A percentile compares a stretch with the other conserved stretches of the same genome.
These are phyloP conservation scores for Eueides isabella DNA, from an alignment of 1,140 invertebrate genomes.

Conservation along the genomic window DNA sequence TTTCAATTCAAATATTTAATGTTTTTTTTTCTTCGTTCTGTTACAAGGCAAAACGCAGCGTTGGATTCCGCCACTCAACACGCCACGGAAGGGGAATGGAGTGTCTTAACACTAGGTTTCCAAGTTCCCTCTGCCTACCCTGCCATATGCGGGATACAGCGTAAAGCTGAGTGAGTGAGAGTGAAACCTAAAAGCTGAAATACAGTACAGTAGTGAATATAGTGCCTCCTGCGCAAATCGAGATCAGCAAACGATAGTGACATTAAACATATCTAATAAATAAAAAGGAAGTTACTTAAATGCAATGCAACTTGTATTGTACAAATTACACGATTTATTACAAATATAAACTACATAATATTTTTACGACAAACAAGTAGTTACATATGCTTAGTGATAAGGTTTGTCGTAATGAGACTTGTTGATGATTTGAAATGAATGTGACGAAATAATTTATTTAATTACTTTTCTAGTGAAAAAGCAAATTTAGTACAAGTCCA, in stretches of 20 bases:
- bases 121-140: too few species aligned
- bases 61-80: too few species aligned
- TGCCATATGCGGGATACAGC: too few species aligned
- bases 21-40: too few species aligned
- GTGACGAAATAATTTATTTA: slow-evolving; percentile 1
- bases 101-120: too few species aligned
- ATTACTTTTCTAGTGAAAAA: slow-evolving; percentile 7
- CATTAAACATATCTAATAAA: background rate
- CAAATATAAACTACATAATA: background rate
- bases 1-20: too few species aligned
- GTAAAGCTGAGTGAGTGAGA: too few species aligned
- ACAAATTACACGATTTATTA: background rate
- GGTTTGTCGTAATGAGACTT: background rate
- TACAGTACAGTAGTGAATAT: too few species aligned
- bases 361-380: background rate
- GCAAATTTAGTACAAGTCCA: background rate
- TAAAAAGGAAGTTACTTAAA: background rate
- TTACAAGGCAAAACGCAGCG: too few species aligned
- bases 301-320: background rate
- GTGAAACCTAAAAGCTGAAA: too few species aligned
- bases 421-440: too few species aligned
- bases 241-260: background rate
- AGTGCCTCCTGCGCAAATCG: background rate
- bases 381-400: background rate
- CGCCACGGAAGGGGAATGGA: too few species aligned